phyloP scores from a whole-genome alignment of 2,888 invertebrate species.

The Ephialtes manifestator region DNA sequence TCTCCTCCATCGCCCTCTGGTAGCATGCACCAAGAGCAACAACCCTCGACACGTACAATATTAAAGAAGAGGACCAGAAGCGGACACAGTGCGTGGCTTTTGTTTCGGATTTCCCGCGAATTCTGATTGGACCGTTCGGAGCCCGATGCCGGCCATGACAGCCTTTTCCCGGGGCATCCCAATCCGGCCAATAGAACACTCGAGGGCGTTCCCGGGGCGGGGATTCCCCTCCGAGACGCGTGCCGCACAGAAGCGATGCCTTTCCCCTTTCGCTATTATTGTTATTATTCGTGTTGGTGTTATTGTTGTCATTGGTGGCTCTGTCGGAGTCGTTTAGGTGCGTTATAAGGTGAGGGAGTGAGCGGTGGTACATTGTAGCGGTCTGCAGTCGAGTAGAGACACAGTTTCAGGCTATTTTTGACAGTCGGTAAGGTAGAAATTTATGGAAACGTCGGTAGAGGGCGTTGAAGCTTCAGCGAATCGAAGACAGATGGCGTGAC shows the following conservation, averaged over 20 bases:
- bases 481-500: constrained; percentile 70
- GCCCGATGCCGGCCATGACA: constrained; percentile 83
- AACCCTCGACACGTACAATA: constrained; percentile 38
- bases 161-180: constrained; percentile 81
- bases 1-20: constrained; percentile 33
- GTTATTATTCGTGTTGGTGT: constrained; percentile 75
- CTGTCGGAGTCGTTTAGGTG: background rate
- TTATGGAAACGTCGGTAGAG: constrained; percentile 4
- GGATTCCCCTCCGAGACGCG: constrained; percentile 75
- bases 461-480: background rate
- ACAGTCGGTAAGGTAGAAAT: constrained; percentile 39
- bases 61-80: constrained; percentile 24
- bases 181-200: constrained; percentile 85
- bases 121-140: constrained; percentile 84
- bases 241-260: constrained; percentile 61
- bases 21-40: constrained; percentile 30
- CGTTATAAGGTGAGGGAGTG: background rate
- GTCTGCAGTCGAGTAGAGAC: background rate
- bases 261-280: constrained; percentile 62
- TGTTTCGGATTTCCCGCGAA: constrained; percentile 76
- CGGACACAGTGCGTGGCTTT: constrained; percentile 74
- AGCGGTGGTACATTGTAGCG: background rate
- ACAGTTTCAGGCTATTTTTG: background rate
- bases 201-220: constrained; percentile 85
- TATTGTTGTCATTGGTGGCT: constrained; percentile 70